Evolutionary conservation across 2,888 invertebrate species (phyloP), one percentile per base, ranked within the genome.

Genomic region (Pegoplata infirma): DNA sequence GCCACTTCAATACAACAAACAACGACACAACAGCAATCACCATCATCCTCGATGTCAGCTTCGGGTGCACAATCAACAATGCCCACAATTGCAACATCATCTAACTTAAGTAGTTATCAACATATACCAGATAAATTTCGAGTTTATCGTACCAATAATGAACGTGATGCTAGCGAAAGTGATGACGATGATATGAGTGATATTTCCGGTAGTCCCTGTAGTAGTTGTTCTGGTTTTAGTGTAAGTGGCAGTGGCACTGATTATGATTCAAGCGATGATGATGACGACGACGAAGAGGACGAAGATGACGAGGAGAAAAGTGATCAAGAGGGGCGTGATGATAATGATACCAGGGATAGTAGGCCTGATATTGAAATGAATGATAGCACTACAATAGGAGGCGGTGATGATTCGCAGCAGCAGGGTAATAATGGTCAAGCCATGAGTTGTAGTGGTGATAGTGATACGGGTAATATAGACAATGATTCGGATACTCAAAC

Each of bases 111-210:
- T 36, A 81, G 79, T 12, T 88, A 86, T 55, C 87, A 87, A 75
- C 85, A 85, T 47, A 89, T 89, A 63, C 89, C 91, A 3, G 91
- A 91, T 79, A 91, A 91, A 83, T 92, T 91, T 86, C 90, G 91
- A 4, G 90, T 91, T 12, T 92, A 92, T 83, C 88, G 91, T 12
- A 91, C 90, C 1, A 91, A 89, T 76, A 86, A 86, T 23, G 87
- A 86, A 63, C 85, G 86, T 4, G 89, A 89, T 76, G 88, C 82
- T 0, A 90, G 90, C 64, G 90, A 90, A 6, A 89, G 88, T 44
- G 90, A 90, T 44, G 89, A 88, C 0, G 88, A 85, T 8, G 86
- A 86, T 49, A 66, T 85, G 64, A 83, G 87, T 61, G 88, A 88
- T 73, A 84, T 84, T 44, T 87, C 89, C 3, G 89, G 87, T 44